Percentiles rank a stretch among this genome's conserved stretches.
Evolutionary conservation across 2,113 vertebrate species (phyloP).

Genomic region (Galemys pyrenaicus): DNA sequence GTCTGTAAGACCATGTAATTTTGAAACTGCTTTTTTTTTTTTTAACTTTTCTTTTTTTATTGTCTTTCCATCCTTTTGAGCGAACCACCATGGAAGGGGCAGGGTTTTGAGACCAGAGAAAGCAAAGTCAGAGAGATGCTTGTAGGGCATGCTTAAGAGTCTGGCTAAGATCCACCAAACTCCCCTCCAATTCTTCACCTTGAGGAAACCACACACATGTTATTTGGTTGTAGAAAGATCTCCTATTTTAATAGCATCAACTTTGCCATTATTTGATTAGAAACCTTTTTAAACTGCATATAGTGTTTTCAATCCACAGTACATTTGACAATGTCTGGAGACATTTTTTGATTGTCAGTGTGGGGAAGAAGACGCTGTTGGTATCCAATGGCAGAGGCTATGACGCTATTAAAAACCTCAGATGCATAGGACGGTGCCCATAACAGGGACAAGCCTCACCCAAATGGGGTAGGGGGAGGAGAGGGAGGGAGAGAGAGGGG

Average conservation of each 20-base stretch:
- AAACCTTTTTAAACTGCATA: constrained; percentile 37
- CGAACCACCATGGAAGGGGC: neutral
- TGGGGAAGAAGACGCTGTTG: neutral
- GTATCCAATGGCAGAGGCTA: neutral
- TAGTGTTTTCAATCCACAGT: neutral
- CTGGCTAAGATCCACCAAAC: neutral
- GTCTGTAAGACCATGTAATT: constrained; percentile 80
- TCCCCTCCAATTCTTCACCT: neutral
- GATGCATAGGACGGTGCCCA: rapidly evolving
- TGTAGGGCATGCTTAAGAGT: neutral
- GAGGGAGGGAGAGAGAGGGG: neutral
- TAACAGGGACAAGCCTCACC: neutral
- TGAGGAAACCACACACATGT: constrained; percentile 33
- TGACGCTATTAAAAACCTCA: neutral
- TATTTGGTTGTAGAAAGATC: constrained; percentile 57
- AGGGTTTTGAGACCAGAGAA: neutral
- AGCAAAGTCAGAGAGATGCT: neutral
- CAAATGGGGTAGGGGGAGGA: neutral
- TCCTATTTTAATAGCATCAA: constrained; percentile 23
- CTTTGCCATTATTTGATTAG: constrained; percentile 26
- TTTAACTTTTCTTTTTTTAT: neutral
- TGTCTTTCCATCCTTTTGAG: neutral
- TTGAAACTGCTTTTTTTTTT: constrained; percentile 59
- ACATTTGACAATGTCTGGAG: neutral
- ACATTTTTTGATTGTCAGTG: neutral